Evolutionary conservation across 2,797 vertebrate genomes (phyloP).

Genomic region (Neopelma chrysocephalum): DNA sequence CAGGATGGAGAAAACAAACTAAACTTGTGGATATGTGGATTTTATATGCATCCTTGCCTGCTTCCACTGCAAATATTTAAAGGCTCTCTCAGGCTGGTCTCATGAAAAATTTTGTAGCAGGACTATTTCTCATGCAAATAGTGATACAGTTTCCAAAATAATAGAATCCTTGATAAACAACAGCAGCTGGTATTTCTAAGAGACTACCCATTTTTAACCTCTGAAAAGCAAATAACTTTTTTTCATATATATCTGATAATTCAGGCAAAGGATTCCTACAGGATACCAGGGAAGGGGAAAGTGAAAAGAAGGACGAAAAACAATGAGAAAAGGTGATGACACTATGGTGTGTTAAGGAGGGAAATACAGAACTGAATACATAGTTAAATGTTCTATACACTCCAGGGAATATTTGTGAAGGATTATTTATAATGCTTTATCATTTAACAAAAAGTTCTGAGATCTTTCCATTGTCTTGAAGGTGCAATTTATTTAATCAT

Average conservation of each 20-base stretch:
- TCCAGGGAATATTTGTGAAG: neutral
- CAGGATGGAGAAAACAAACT: neutral
- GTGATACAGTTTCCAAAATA: neutral
- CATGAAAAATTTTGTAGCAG: neutral
- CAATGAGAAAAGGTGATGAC: neutral
- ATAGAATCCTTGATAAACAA: neutral
- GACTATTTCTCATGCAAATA: neutral
- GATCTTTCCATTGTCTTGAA: neutral
- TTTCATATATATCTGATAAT: neutral
- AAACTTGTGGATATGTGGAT: neutral
- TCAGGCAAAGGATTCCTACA: neutral
- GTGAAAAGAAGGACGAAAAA: neutral
- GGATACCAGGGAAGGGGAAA: neutral
- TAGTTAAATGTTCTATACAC: neutral
- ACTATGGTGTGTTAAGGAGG: neutral
- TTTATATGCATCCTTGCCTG: neutral
- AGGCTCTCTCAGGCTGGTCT: neutral
- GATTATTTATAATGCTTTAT: neutral
- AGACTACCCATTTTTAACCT: neutral
- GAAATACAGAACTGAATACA: neutral
- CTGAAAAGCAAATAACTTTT: neutral
- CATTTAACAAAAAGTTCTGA: neutral
- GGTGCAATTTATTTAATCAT: neutral
- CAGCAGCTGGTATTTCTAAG: neutral
- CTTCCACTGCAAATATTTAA: neutral